Evolutionary conservation across 2,797 vertebrate species (phyloP).

Genomic region (Neosalanx taihuensis): DNA sequence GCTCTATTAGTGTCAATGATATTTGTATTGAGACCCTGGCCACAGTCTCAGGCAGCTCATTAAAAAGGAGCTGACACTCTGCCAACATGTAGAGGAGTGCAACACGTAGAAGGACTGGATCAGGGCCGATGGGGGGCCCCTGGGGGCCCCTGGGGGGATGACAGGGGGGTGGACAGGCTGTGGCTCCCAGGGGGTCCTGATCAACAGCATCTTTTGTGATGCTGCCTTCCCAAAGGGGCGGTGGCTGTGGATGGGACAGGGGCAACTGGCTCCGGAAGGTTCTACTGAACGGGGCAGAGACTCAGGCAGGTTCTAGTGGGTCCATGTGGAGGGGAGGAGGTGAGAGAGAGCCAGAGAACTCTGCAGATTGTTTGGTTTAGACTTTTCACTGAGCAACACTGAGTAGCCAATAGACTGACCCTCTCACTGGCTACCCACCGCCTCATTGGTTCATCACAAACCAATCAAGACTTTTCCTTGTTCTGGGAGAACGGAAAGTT

Average conservation of each 20-base stretch:
- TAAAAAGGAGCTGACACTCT: neutral
- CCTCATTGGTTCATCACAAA: neutral
- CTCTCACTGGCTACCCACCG: neutral
- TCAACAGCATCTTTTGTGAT: no score
- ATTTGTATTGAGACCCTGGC: neutral
- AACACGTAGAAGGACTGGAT: no score
- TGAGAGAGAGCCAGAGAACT: constrained; percentile 13
- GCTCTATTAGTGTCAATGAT: neutral
- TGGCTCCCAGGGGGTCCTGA: no score
- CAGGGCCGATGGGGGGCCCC: no score
- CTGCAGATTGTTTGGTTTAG: constrained; percentile 35
- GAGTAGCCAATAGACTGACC: neutral
- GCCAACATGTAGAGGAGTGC: neutral
- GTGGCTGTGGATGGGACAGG: no score
- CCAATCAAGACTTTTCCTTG: neutral
- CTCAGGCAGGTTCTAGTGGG: constrained; percentile 44
- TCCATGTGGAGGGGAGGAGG: constrained; percentile 20
- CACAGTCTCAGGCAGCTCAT: neutral
- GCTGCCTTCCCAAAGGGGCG: no score
- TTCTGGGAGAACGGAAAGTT: neutral
- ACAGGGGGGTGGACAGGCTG: no score
- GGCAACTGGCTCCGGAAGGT: constrained; percentile 11
- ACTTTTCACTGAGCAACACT: neutral
- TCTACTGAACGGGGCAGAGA: constrained; percentile 34
- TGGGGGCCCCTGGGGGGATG: no score